These are phyloP conservation scores for Echinometra lucunter DNA, from an alignment of 53 echinoderm and acorn worm species.

Conservation along the genomic window DNA sequence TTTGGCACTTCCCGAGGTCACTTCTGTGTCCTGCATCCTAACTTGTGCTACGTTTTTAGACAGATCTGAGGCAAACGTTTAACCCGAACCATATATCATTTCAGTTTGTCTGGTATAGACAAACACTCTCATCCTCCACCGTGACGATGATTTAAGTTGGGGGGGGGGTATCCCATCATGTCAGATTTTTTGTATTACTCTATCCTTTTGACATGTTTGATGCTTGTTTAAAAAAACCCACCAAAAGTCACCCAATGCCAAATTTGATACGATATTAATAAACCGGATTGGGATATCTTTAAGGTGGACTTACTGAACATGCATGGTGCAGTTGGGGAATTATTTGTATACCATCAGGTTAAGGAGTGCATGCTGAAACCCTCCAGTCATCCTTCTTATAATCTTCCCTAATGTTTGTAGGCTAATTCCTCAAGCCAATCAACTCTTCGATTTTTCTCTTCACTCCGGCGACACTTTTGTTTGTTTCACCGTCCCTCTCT, in stretches of 20 bases:
- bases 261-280: background rate
- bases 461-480: conserved; percentile 60
- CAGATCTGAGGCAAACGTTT: background rate
- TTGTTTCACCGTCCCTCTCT: conserved; percentile 57
- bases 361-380: background rate
- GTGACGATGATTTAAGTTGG: background rate
- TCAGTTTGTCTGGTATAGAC: background rate
- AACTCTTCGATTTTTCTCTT: conserved; percentile 60
- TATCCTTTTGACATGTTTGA: background rate
- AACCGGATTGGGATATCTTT: background rate
- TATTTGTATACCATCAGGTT: background rate
- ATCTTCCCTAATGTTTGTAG: conserved; percentile 50
- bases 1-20: background rate
- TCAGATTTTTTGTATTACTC: background rate
- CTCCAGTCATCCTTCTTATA: conserved; percentile 40
- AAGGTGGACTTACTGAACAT: background rate
- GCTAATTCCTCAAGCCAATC: conserved; percentile 59
- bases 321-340: no score
- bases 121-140: no score
- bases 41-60: background rate
- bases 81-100: background rate
- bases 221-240: background rate
- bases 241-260: background rate
- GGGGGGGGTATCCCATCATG: background rate
- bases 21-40: background rate